These are phyloP conservation scores for Apotomis betuletana DNA, from an alignment of 2,888 invertebrate species.

Conservation along the genomic window DNA sequence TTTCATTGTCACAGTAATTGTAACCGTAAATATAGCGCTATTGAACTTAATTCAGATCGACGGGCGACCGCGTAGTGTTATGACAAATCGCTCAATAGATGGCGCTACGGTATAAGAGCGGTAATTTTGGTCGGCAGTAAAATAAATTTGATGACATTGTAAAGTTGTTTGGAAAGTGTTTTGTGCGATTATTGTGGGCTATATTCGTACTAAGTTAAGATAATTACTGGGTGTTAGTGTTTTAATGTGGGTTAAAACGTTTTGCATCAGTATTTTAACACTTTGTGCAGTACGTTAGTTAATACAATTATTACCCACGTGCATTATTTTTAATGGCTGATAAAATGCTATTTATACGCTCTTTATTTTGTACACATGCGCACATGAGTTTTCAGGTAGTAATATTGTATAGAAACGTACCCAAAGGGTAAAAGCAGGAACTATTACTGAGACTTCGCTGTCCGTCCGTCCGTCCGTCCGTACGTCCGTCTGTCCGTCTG, in stretches of 20 bases:
- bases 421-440: too few relatives aligned
- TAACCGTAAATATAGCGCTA: constrained; percentile 59
- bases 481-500: too few relatives aligned
- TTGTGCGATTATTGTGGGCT: constrained; percentile 39
- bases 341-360: too few relatives aligned
- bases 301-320: too few relatives aligned
- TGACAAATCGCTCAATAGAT: constrained; percentile 50
- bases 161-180: constrained; percentile 43
- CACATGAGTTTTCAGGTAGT: too few relatives aligned
- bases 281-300: too few relatives aligned
- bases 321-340: too few relatives aligned
- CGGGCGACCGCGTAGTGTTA: constrained; percentile 49
- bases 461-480: too few relatives aligned
- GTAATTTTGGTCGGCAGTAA: constrained; percentile 39
- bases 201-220: constrained; percentile 38
- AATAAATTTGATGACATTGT: constrained; percentile 43
- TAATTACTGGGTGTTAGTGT: constrained; percentile 38
- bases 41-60: constrained; percentile 63
- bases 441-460: too few relatives aligned
- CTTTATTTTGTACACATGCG: too few relatives aligned
- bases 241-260: constrained; percentile 35
- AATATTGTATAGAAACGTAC: too few relatives aligned
- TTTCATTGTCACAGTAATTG: constrained; percentile 67
- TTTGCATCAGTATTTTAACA: constrained; percentile 14
- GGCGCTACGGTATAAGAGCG: constrained; percentile 37